A percentile compares a stretch with the other conserved stretches of the same genome.
phyloP scores from a whole-genome alignment of 2,797 vertebrate genomes.

The Helicolenus hilgendorfi region DNA sequence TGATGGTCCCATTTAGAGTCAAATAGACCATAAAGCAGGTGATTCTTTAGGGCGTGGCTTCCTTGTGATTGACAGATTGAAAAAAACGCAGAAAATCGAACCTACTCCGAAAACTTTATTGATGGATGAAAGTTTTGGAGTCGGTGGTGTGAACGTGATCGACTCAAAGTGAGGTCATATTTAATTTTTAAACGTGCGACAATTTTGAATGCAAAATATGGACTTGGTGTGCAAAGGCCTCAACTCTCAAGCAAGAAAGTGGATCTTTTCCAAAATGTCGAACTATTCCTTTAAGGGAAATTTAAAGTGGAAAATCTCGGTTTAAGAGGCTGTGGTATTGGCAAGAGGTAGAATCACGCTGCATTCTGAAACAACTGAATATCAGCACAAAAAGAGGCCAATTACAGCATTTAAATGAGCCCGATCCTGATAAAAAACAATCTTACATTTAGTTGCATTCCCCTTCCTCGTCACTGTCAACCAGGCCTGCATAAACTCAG shows the following conservation, averaged over 20 bases:
- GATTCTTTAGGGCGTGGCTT: too few relatives aligned
- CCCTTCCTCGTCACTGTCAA: not conserved
- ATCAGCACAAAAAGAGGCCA: not conserved
- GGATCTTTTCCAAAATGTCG: not conserved
- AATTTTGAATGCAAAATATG: too few relatives aligned
- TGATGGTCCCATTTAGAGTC: too few relatives aligned
- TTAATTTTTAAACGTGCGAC: too few relatives aligned
- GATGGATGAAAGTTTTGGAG: too few relatives aligned
- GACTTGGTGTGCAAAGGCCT: too few relatives aligned
- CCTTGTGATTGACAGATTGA: too few relatives aligned
- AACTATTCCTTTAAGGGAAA: not conserved
- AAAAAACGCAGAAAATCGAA: too few relatives aligned
- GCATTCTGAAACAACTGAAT: not conserved
- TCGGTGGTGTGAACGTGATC: rapidly evolving
- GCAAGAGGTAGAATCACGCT: not conserved
- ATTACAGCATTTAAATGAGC: not conserved
- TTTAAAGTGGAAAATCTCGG: not conserved
- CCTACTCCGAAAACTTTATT: too few relatives aligned
- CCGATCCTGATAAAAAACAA: not conserved
- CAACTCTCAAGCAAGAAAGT: not conserved
- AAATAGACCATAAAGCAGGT: too few relatives aligned
- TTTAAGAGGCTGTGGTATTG: not conserved
- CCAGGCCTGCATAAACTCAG: not conserved
- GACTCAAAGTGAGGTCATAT: too few relatives aligned
- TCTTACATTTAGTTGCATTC: not conserved